Base-by-base conservation (phyloP, 1,140 invertebrate species). In the Cydia pomonella region DNA sequence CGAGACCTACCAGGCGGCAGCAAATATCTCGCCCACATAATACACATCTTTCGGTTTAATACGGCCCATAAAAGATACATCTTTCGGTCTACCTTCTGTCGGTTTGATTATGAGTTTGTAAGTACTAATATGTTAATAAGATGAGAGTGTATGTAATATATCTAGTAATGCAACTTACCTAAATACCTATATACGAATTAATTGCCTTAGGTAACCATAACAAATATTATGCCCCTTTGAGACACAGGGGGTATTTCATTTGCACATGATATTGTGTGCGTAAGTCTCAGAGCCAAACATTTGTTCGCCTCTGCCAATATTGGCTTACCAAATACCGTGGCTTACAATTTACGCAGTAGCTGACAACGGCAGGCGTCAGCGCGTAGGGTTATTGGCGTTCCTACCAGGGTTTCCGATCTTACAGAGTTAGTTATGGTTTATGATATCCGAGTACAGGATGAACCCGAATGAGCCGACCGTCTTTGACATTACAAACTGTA, bases 271-370 rank as follows among this genome's bases (percentile, higher is more conserved):
- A 69, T 33, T 69, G 64, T 33, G 33, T 69, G 29, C 64, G 29
- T 38, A 18, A 27, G 63, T 64, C 23, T 27, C 63, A 29, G 25
- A n/a, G 16, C n/a, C 29, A 41, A 33, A 69, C 29, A 69, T 69
- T 69, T 69, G 27, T 33, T 18, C 13, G 64, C 27, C 64, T 69
- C 27, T 69, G 29, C 64, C 64, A 69, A 69, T 69, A 69, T 69
- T 69, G 27, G 64, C 64, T 33, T 33, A 3, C 64, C 64, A 69
- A 69, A 69, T 69, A 69, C 29, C 63, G 27, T 59, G 53, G 53
- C 53, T 59, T n/a, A 23, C 53, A 59, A 59, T 59, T 59, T 59
- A 59, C 53, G 53, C 21, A 59, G 53, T 59, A 23, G 53, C 53
- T 59, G 53, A 59, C 23, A 59, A 59, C 53, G 53, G 21, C 21